Evolutionary conservation across 2,888 invertebrate genomes (phyloP).

Genomic region (Lamellibrachia satsuma): DNA sequence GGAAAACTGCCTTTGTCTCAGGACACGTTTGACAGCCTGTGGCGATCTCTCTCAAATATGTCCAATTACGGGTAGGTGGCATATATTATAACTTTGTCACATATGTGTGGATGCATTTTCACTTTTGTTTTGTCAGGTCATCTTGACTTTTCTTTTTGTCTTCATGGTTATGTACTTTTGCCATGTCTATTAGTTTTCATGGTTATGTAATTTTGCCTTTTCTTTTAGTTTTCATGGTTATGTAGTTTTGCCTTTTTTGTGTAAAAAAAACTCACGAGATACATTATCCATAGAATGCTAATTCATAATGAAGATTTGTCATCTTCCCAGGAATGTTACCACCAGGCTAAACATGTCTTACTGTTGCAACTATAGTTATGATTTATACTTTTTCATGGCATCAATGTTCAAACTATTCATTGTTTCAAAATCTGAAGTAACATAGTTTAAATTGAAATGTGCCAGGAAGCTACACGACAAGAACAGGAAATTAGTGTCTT

Average conservation of each 20-base stretch:
- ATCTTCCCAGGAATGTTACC: neutral
- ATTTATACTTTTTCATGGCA: neutral
- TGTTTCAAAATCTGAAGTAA: neutral
- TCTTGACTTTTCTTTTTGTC: neutral
- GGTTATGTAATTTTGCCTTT: neutral
- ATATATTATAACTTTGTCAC: neutral
- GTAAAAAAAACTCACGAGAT: neutral
- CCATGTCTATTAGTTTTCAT: neutral
- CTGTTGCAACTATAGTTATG: neutral
- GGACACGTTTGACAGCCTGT: constrained; percentile 55
- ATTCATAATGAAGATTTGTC: neutral
- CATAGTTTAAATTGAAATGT: neutral
- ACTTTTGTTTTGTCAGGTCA: neutral
- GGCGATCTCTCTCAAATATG: constrained; percentile 47
- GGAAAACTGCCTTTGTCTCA: constrained; percentile 51
- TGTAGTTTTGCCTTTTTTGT: neutral
- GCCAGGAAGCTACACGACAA: neutral
- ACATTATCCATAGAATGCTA: neutral
- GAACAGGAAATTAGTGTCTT: neutral
- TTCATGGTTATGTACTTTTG: neutral
- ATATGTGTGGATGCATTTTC: neutral
- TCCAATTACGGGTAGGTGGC: neutral
- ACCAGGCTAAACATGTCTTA: neutral
- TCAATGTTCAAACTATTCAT: neutral
- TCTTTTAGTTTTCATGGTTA: neutral